Percentiles rank a stretch among this genome's conserved stretches.
Conservation (phyloP, 2,888 invertebrate species). For the Xestia rhomboidea region DNA sequence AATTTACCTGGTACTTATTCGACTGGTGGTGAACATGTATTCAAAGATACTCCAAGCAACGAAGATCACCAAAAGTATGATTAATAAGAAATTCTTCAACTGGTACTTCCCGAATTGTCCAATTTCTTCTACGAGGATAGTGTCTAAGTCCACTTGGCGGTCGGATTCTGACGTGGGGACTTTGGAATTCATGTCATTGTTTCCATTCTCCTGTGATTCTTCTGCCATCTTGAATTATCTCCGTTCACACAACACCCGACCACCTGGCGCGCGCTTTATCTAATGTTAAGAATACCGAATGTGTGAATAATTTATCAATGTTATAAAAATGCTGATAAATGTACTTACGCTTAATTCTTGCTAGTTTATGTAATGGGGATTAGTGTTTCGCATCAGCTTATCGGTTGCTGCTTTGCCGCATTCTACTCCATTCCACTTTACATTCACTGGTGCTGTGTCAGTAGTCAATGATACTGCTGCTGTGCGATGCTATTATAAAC, state of each 20-base stretch:
- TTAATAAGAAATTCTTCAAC: constrained; percentile 71
- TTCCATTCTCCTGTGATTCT: constrained; percentile 17
- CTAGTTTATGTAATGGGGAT: not conserved
- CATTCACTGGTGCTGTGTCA: too few species aligned
- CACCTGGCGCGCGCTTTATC: not conserved
- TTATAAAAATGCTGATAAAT: not conserved
- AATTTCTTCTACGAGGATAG: constrained; percentile 80
- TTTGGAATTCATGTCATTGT: constrained; percentile 10
- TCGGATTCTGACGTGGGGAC: not conserved
- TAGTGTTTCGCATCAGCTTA: not conserved
- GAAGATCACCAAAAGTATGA: constrained; percentile 76
- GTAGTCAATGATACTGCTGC: too few species aligned
- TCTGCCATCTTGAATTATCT: constrained; percentile 26
- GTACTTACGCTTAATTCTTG: not conserved
- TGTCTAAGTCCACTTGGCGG: constrained; percentile 76
- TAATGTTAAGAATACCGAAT: not conserved
- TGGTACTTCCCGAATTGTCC: constrained; percentile 84
- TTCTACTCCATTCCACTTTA: too few species aligned
- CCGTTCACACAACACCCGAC: not conserved
- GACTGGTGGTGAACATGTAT: constrained; percentile 82
- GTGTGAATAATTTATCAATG: not conserved
- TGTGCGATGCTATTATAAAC: too few species aligned
- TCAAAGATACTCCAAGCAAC: constrained; percentile 79
- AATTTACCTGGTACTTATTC: constrained; percentile 80
- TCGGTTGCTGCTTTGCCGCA: too few species aligned